Conservation (phyloP, 2,888 invertebrate species). For the Zygaena filipendulae region DNA sequence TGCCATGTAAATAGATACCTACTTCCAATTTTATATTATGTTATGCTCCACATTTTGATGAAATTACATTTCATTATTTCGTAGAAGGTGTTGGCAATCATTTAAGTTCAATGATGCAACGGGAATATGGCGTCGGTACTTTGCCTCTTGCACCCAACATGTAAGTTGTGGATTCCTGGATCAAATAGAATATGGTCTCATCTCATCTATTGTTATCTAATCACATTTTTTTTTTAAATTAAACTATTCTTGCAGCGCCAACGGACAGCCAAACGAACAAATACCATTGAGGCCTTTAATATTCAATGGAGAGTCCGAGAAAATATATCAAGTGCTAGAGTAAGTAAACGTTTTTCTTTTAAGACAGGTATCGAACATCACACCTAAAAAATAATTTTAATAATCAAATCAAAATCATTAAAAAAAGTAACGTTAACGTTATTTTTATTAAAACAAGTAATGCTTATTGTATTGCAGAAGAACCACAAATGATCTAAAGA, state of each 20-base stretch:
- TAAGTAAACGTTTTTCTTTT: too few relatives aligned
- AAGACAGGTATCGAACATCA: not conserved
- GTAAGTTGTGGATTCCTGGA: constrained; percentile 33
- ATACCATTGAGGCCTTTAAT: constrained; percentile 83
- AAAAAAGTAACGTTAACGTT: constrained; percentile 1
- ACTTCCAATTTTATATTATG: too few relatives aligned
- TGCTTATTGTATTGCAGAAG: constrained; percentile 58
- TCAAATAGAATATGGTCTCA: not conserved
- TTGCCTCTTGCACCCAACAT: constrained; percentile 47
- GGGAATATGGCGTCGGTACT: constrained; percentile 48
- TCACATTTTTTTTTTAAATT: not conserved
- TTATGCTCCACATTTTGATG: too few relatives aligned
- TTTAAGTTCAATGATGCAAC: constrained; percentile 63
- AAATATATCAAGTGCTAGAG: constrained; percentile 77
- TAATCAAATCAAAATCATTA: constrained; percentile 4
- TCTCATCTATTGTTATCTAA: too few relatives aligned
- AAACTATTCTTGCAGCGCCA: constrained; percentile 33
- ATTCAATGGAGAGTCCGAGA: constrained; percentile 74
- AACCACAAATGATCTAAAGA: constrained; percentile 66
- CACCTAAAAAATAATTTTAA: too few relatives aligned
- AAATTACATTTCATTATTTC: too few relatives aligned
- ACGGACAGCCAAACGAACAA: constrained; percentile 71
- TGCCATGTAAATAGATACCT: too few relatives aligned
- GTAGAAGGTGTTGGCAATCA: constrained; percentile 57
- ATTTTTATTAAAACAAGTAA: constrained; percentile 17